Conservation (phyloP, 2,888 invertebrate genomes). For the Hylaea fasciaria region DNA sequence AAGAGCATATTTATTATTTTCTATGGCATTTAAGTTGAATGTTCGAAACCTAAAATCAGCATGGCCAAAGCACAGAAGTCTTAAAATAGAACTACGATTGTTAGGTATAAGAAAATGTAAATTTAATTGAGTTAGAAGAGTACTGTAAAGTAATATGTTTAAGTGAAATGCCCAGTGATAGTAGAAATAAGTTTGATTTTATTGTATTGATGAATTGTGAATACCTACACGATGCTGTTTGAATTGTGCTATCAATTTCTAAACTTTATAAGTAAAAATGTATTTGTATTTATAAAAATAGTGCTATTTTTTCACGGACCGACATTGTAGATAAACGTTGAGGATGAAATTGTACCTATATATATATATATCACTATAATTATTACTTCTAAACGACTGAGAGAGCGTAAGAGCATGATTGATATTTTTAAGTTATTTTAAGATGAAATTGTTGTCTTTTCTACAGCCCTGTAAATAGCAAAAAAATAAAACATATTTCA, state of each 20-base stretch:
- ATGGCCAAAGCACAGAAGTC: slow-evolving; percentile 81
- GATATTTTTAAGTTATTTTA: slow-evolving; percentile 77
- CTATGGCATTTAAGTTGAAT: slow-evolving; percentile 10
- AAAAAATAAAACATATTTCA: slow-evolving; percentile 69
- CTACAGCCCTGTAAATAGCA: slow-evolving; percentile 82
- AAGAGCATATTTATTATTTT: slow-evolving; percentile 31
- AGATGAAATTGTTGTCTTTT: slow-evolving; percentile 78
- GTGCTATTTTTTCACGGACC: slow-evolving; percentile 77
- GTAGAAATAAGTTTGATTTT: slow-evolving; percentile 76
- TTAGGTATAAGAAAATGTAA: slow-evolving; percentile 76
- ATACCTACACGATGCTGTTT: slow-evolving; percentile 60
- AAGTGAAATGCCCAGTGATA: slow-evolving; percentile 82
- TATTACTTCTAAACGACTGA: slow-evolving; percentile 73
- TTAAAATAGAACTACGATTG: slow-evolving; percentile 43
- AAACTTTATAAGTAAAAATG: slow-evolving; percentile 57
- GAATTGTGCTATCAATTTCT: slow-evolving; percentile 69
- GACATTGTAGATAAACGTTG: slow-evolving; percentile 58
- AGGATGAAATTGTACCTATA: slow-evolving; percentile 59
- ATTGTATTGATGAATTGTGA: slow-evolving; percentile 40
- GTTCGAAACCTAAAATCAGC: slow-evolving; percentile 49
- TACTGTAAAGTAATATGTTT: slow-evolving; percentile 63
- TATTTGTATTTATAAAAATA: slow-evolving; percentile 59
- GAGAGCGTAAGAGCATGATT: slow-evolving; percentile 66
- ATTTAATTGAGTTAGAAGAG: slow-evolving; percentile 54
- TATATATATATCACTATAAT: slow-evolving; percentile 46